These are phyloP conservation scores for Arvicola amphibius DNA, from an alignment of 2,797 vertebrate species.

Conservation along the genomic window DNA sequence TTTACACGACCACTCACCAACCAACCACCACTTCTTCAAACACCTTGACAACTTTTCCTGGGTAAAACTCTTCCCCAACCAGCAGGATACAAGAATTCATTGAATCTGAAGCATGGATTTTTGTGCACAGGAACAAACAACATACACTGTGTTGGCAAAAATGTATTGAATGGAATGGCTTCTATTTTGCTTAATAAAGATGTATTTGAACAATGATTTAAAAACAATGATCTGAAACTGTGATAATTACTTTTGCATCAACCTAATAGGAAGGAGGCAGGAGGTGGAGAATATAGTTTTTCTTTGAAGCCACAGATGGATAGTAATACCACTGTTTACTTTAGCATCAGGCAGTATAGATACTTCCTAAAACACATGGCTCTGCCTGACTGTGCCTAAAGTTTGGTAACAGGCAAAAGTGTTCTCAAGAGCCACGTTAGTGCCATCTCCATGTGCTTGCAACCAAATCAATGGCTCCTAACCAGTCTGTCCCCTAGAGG, in stretches of 20 bases:
- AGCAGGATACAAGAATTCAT: not conserved
- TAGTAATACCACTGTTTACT: not conserved
- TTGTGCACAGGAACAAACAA: not conserved
- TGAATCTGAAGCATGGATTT: not conserved
- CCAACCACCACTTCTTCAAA: not conserved
- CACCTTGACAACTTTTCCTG: not conserved
- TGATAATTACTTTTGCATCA: not conserved
- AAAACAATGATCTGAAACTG: not conserved
- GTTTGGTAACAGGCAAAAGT: not conserved
- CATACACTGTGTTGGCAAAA: not conserved
- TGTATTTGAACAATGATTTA: not conserved
- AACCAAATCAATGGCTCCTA: not conserved
- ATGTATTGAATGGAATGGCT: not conserved
- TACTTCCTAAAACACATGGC: not conserved
- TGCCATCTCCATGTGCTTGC: not conserved
- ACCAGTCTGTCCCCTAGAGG: constrained; percentile 3
- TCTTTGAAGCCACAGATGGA: constrained; percentile 18
- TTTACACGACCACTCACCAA: not conserved
- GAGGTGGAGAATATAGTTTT: not conserved
- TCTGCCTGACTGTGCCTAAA: not conserved
- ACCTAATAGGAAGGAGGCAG: not conserved
- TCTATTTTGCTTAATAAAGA: not conserved
- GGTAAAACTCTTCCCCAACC: not conserved
- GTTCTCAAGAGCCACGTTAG: not conserved
- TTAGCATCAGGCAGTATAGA: constrained; percentile 29